Evolutionary conservation across 2,888 invertebrate species (phyloP), one percentile per base, ranked within the genome.

Genomic region (Acleris emargana): DNA sequence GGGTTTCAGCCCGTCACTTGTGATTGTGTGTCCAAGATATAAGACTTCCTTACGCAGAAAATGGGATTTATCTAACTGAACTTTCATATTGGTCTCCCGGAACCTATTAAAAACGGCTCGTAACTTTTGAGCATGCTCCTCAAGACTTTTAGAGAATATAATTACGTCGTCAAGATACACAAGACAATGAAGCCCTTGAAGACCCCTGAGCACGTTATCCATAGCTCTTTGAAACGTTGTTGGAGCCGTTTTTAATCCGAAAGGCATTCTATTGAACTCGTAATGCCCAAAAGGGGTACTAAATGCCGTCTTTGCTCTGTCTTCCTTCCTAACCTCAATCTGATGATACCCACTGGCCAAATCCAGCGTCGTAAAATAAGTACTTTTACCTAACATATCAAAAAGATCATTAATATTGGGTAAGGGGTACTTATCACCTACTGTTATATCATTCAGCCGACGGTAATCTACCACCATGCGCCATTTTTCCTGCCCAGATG

Each of bases 141-240:
- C 45, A 25, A 79, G 25, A 13, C 67, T 72, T 17, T 25, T 62
- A 2, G 71, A 75, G 42, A 71, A 82, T 1, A 83, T 64, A 6
- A 84, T 77, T 1, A 84, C 74, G 67, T 83, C 83, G 60, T 83
- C 82, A 13, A 82, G 43, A 58, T 81, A 82, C 0, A 81, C 75
- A 9, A 81, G 69, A 58, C 78, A 82, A n/a, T n/a, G n/a, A n/a
- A n/a, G n/a, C n/a, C n/a, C n/a, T n/a, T n/a, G n/a, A n/a, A n/a
- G n/a, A n/a, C n/a, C n/a, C n/a, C n/a, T n/a, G n/a, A n/a, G n/a
- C n/a, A n/a, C n/a, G n/a, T n/a, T n/a, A n/a, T n/a, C n/a, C n/a
- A n/a, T n/a, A n/a, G n/a, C n/a, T n/a, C n/a, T n/a, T n/a, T n/a
- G n/a, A n/a, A n/a, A n/a, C n/a, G n/a, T n/a, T n/a, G n/a, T n/a